Percentiles rank a stretch among this genome's conserved stretches.
phyloP scores from a whole-genome alignment of 2,113 vertebrate genomes.

The Plecturocebus donacophilus region DNA sequence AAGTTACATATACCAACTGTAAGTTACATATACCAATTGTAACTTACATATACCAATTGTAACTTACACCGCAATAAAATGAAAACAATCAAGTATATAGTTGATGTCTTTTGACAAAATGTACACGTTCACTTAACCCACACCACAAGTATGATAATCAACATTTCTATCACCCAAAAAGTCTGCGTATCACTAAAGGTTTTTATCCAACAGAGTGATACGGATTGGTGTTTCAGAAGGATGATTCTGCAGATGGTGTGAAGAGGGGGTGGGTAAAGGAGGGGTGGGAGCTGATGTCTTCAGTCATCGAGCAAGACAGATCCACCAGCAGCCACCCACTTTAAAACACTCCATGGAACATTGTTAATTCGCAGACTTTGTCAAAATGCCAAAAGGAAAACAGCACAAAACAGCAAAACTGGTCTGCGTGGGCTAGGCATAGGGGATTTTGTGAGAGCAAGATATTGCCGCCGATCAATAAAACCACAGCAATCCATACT shows the following conservation, averaged over 20 bases:
- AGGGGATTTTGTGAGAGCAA: not conserved
- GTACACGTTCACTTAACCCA: not conserved
- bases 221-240: not conserved
- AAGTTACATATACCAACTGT: too few relatives aligned
- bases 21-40: too few relatives aligned
- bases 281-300: too few relatives aligned
- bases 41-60: too few relatives aligned
- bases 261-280: not conserved
- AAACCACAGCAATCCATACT: not conserved
- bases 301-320: not conserved
- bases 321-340: not conserved
- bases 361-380: not conserved
- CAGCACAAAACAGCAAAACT: not conserved
- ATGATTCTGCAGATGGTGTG: not conserved
- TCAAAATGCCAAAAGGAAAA: slow-evolving; percentile 30
- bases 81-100: not conserved
- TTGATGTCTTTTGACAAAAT: not conserved
- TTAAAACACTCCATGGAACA: not conserved
- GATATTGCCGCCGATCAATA: not conserved
- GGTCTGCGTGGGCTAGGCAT: not conserved
- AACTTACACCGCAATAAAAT: too few relatives aligned
- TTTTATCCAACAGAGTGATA: not conserved
- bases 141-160: not conserved
- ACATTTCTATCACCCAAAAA: not conserved
- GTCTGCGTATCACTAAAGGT: not conserved